Base-by-base conservation (phyloP, 2,113 vertebrate species). In the Dipodomys spectabilis region DNA sequence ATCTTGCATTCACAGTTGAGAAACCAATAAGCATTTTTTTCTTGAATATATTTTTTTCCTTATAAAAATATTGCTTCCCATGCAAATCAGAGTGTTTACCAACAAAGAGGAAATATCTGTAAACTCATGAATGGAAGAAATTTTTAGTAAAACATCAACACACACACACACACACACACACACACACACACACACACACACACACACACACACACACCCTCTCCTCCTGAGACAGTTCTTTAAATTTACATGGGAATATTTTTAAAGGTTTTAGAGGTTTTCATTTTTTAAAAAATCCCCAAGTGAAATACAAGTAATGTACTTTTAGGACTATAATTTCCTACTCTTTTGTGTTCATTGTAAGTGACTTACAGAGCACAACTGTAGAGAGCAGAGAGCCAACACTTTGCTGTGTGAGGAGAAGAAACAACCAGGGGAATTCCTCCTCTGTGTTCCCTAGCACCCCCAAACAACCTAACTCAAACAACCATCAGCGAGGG, bases 201-300 rank as follows among this genome's bases (percentile, higher is more conserved):
- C 60, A 6, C 71, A 8, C 10, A 13, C 10, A 45, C 57, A 23
- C 35, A 45, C 18, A 88, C 20, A 32, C 13, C 53, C 9, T 45
- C 25, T 64, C 4, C 2, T 9, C 49, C n/a, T 64, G 22, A 67
- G 7, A 10, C 1, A 3, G 16, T 32, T 35, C 13, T 85, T 35
- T 77, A 25, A 77, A 84, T 44, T 45, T 82, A 65, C 1, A 81
- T 49, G 2, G 39, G 89, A 85, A 72, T 25, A 3, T 68, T 69
- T 73, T 62, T 32, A 95, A 92, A 32, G 25, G 2, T 85, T 78
- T 68, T 32, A 72, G 32, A 93, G 57, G 32, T 68, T 60, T 83
- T 87, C 78, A 81, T 64, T 9, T 53, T 53, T 67, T 28, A 44
- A 82, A 53, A 73, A 45, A 85, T 53, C 11, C 11, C 19, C 64